Base-by-base conservation (phyloP, 2,888 invertebrate genomes). In the Heteromurus nitidus region DNA sequence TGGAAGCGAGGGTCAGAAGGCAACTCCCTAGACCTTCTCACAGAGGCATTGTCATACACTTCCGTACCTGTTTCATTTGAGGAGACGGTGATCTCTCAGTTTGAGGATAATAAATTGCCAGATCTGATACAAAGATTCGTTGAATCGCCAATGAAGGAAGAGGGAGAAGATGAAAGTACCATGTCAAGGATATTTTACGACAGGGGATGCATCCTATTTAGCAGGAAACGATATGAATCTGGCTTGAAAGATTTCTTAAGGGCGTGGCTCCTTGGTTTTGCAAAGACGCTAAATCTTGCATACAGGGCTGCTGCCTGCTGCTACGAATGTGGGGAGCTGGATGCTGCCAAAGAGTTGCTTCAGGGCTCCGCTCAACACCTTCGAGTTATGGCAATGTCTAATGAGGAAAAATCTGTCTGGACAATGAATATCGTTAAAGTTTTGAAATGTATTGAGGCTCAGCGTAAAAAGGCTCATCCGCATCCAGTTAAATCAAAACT, bases 341-440 rank as follows among this genome's bases (percentile, higher is more conserved):
- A 79, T 20, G 26, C 13, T 53, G 60, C 55, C 3, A 79, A 79
- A 28, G 79, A 79, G 55, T 16, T 79, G 16, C 26, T 79, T 3
- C 79, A 79, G 22, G 70, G 79, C 44, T 24, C n/a, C 30, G 79
- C 79, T 13, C 79, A 79, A 26, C 50, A 79, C n/a, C 44, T 79
- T 20, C 31, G 79, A 42, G 50, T 72, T n/a, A 16, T 79, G 9
- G 5, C 62, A 2, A 36, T 79, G 53, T 16, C 53, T 18, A 85
- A 86, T 69, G 82, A 81, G 13, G 50, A 31, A 24, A 86, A 86
- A 64, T 85, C 85, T 11, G 76, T 42, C 31, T 81, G 83, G 67
- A 86, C 86, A 9, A 67, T 86, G 44, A 74, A 64, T 24, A 68
- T 85, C 44, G 85, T 86, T 2, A 81, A 82, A 58, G 60, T 70